Evolutionary conservation across 2,888 invertebrate species (phyloP).

Genomic region (Ecdyonurus torrentis): DNA sequence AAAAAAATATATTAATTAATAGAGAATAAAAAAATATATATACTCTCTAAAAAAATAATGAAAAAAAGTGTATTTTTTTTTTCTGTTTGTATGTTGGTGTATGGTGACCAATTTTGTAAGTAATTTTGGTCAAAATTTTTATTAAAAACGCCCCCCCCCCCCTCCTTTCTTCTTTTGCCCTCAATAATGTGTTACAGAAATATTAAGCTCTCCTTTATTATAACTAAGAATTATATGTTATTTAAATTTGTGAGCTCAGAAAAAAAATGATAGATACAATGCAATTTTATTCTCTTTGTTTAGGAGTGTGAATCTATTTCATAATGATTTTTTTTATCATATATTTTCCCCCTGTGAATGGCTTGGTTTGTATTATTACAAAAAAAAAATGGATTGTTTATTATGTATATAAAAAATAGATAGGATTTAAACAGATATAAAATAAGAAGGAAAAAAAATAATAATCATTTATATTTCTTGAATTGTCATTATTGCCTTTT

Average conservation of each 20-base stretch:
- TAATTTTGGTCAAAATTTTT: background rate
- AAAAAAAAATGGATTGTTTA: background rate
- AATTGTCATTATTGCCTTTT: background rate
- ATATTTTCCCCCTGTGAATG: background rate
- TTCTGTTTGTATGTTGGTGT: background rate
- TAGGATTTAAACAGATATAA: no score
- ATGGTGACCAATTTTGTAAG: background rate
- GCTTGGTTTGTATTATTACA: background rate
- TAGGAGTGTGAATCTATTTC: background rate
- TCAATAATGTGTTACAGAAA: background rate
- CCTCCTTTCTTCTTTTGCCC: no score
- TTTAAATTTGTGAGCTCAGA: no score
- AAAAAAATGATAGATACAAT: background rate
- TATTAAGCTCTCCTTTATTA: background rate
- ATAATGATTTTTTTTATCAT: background rate
- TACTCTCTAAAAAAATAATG: background rate
- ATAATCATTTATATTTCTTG: background rate
- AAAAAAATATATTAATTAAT: background rate
- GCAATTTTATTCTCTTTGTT: background rate
- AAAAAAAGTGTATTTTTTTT: background rate
- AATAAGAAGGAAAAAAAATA: background rate
- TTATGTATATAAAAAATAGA: background rate
- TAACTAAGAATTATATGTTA: no score
- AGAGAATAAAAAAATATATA: background rate
- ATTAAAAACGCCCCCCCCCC: background rate